A percentile compares a stretch with the other conserved stretches of the same genome.
phyloP scores from a whole-genome alignment of 1,140 invertebrate species.

The Drosophila eugracilis region DNA sequence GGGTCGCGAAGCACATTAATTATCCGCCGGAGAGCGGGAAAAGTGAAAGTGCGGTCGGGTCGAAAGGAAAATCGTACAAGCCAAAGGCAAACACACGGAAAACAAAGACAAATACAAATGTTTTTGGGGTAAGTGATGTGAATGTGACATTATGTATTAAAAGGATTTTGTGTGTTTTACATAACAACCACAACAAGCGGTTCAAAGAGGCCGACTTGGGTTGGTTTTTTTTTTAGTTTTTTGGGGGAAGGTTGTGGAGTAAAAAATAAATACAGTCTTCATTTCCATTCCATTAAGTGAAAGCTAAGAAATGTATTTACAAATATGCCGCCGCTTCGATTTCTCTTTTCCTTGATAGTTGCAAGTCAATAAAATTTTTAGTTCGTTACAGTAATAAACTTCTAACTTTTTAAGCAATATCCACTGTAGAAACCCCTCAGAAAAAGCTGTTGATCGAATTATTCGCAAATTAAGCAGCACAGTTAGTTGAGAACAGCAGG shows the following conservation, averaged over 20 bases:
- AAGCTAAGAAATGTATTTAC: neutral
- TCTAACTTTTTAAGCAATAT: neutral
- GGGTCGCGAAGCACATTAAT: conserved; percentile 68
- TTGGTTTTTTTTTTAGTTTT: neutral
- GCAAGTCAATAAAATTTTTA: neutral
- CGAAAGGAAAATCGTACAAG: conserved; percentile 23
- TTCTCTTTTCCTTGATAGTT: neutral
- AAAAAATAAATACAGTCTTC: neutral
- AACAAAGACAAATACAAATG: conserved; percentile 66
- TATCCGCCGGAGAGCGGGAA: conserved; percentile 51
- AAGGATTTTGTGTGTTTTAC: conserved; percentile 66
- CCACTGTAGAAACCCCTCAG: neutral
- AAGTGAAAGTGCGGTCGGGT: conserved; percentile 52
- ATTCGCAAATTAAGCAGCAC: conserved; percentile 58
- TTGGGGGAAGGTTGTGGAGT: neutral
- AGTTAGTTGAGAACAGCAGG: conserved; percentile 35
- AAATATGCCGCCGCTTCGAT: neutral
- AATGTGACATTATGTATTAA: conserved; percentile 67
- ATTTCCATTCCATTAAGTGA: neutral
- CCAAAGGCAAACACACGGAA: conserved; percentile 24
- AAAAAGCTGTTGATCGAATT: conserved; percentile 48
- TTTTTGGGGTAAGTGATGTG: conserved; percentile 39
- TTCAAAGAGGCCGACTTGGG: conserved; percentile 20
- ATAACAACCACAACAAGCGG: conserved; percentile 34
- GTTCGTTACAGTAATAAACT: too few species aligned